Evolutionary conservation across 2,113 vertebrate species (phyloP), one percentile per base, ranked within the genome.

Genomic region (Furnarius figulus): DNA sequence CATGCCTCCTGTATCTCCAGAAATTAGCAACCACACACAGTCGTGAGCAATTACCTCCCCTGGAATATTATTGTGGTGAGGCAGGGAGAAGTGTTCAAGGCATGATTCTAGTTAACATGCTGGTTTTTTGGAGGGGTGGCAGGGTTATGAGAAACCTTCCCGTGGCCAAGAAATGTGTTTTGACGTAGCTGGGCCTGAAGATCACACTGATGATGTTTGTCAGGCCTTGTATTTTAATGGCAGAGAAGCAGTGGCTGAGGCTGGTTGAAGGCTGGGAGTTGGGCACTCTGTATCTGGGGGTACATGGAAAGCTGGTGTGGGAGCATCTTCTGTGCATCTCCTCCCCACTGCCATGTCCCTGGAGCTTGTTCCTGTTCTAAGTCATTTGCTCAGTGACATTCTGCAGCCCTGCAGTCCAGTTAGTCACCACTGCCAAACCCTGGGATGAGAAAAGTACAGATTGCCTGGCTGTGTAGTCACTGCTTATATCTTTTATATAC

Each of bases 271-370:
- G 75, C 80, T 96, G 44, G 72, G 55, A 70, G 27, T 35, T 8
- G 37, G 70, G 47, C 8, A 13, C 70, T 89, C 47, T 39, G 14
- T 25, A 7, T 23, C 44, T 3, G 3, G 40, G 47, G 37, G 35
- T 21, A 6, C 31, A 18, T 0, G 0, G 52, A 24, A 47, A 44
- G 28, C 40, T 55, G 50, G 18, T 2, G 10, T 46, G 49, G 46
- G 58, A 82, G 12, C 85, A 52, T 52, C 47, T 33, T 44, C 31
- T 12, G 11, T 21, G 42, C 61, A 1, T 55, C 40, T 44, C 42
- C 47, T 79, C 16, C 42, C 9, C 0, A 0, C 77, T 74, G 66
- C 74, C 2, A 0, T 3, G 17, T 31, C 71, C 50, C 33, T 1
- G 2, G 16, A 83, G 63, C 72, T 85, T 5, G 4, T 80, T 94